Conservation (phyloP, 1,140 invertebrate genomes). For the Condylostylus longicornis region DNA sequence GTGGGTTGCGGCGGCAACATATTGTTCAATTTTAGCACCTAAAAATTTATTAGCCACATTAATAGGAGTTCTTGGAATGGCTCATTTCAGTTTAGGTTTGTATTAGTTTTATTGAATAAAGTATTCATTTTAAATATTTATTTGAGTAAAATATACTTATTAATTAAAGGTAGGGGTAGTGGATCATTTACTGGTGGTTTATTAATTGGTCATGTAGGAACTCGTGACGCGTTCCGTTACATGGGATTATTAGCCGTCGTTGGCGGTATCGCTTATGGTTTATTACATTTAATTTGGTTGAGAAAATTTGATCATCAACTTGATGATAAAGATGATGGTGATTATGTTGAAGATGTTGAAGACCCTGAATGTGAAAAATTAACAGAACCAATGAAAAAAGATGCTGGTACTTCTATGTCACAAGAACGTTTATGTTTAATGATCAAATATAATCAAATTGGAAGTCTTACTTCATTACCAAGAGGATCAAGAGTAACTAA, state of each 20-base stretch:
- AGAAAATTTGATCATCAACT: slow-evolving; percentile 40
- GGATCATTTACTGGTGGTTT: slow-evolving; percentile 67
- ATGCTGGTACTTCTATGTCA: slow-evolving; percentile 47
- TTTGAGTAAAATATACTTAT: slow-evolving; percentile 19
- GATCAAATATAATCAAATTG: slow-evolving; percentile 54
- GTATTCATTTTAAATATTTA: not conserved
- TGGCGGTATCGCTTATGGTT: slow-evolving; percentile 49
- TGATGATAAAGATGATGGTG: slow-evolving; percentile 31
- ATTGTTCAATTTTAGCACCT: slow-evolving; percentile 63
- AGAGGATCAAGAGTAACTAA: slow-evolving; percentile 38
- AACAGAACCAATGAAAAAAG: slow-evolving; percentile 44
- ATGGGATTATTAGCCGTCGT: slow-evolving; percentile 56
- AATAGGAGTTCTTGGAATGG: slow-evolving; percentile 65
- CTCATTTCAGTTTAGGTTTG: slow-evolving; percentile 65
- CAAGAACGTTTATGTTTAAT: slow-evolving; percentile 51
- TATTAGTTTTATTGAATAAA: slow-evolving; percentile 1
- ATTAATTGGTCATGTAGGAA: slow-evolving; percentile 54
- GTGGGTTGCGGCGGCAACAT: slow-evolving; percentile 77
- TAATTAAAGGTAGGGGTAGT: slow-evolving; percentile 44
- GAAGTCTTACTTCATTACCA: slow-evolving; percentile 49
- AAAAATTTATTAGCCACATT: slow-evolving; percentile 64
- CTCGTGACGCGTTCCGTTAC: slow-evolving; percentile 53
- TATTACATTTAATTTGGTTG: slow-evolving; percentile 56
- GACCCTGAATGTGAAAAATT: slow-evolving; percentile 42
- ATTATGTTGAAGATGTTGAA: slow-evolving; percentile 33